Conservation (phyloP, 2,113 vertebrate species). For the Abramis brama region DNA sequence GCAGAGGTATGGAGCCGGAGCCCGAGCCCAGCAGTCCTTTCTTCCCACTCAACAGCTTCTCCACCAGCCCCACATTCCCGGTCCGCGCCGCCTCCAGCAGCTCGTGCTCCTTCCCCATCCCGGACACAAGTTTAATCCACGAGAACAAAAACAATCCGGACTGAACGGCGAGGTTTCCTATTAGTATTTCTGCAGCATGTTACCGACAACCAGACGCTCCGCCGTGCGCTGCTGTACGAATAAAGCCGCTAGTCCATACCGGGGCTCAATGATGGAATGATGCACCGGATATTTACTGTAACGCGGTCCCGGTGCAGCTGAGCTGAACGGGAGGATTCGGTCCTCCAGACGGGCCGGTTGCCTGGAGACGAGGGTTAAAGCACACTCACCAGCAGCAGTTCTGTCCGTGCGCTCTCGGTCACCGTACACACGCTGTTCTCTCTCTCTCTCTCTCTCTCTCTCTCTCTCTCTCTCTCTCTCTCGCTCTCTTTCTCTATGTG, state of each 20-base stretch:
- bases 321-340: conserved; percentile 24
- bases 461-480: background rate
- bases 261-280: conserved; percentile 41
- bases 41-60: conserved; percentile 94
- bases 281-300: conserved; percentile 40
- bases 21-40: conserved; percentile 93
- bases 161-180: conserved; percentile 40
- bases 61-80: conserved; percentile 94
- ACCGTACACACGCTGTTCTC: conserved; percentile 8
- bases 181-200: conserved; percentile 54
- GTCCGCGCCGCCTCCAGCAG: conserved; percentile 96
- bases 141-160: conserved; percentile 31
- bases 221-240: conserved; percentile 50
- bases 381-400: conserved; percentile 42
- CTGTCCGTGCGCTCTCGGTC: conserved; percentile 7
- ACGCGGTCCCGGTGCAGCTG: conserved; percentile 39
- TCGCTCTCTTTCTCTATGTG: background rate
- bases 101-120: conserved; percentile 98
- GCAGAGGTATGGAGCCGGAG: conserved; percentile 91
- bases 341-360: conserved; percentile 51
- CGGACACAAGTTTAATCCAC: conserved; percentile 70
- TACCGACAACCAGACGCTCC: conserved; percentile 23
- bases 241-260: conserved; percentile 50
- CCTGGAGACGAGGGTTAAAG: conserved; percentile 50
- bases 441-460: conserved; percentile 21